Base-by-base conservation (phyloP, 2,888 invertebrate genomes). In the Drosophila austrosaltans region DNA sequence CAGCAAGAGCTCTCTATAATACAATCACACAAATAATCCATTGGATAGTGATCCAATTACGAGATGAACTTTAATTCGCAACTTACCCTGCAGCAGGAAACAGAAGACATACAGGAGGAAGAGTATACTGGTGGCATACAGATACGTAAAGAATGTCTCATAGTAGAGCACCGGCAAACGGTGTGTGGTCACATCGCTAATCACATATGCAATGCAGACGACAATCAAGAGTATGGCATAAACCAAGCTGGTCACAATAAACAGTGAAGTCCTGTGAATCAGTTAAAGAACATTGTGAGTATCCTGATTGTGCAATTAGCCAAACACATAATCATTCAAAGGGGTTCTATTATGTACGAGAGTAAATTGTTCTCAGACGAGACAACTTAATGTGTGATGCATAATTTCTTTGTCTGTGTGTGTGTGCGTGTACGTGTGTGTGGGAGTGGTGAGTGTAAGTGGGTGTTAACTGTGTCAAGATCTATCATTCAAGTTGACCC, bases 171-270 rank as follows among this genome's bases (percentile, higher is more conserved):
- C 95, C 78, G 98, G 98, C 84, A 98, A 94, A 93, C 96, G 96
- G 93, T 97, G 96, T 81, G 98, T 98, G 91, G 97, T 96, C 90
- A 98, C 97, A 93, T 98, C 98, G 90, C 98, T 97, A 93, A 98
- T 96, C 89, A 98, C 97, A 93, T 98, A 97, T 77, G 98, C 97
- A 92, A 98, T 94, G 93, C 98, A 98, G 72, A 98, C 95, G 84
- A 98, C 97, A 84, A 98, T 96, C 92, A 98, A 94, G 76, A 98
- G 95, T 93, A 98, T 97, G 90, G 98, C 98, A 93, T 98, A 98
- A 91, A 98, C 96, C 93, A 98, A 97, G 93, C 98, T 98, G 94
- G 98, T 96, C 93, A 98, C 97, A 93, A 98, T 98, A 94, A 98
- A 98, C 89, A 97, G 94, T 88, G 97, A 97, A 85, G 98, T 98